Evolutionary conservation across 2,888 invertebrate genomes (phyloP), one percentile per base, ranked within the genome.

Genomic region (Calameuta filiformis): DNA sequence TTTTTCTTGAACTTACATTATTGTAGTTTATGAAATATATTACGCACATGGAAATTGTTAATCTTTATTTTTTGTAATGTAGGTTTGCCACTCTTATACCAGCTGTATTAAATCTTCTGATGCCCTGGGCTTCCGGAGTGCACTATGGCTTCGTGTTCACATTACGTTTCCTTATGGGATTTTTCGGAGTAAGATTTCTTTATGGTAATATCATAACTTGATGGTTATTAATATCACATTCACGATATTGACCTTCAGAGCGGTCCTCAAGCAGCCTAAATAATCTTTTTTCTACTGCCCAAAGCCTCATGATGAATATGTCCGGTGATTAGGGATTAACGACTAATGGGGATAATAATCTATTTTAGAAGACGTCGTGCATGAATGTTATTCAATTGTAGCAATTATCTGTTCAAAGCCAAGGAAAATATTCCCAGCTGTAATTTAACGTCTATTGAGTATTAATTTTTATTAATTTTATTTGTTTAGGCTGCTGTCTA

Each of bases 401-500:
- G 9, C 23, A 15, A 56, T 56, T 56, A 23, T 56, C 2, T 23
- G 23, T 56, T 56, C 2, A 56, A 56, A 56, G 23, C 9, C 56
- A 56, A 23, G 23, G 23, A 9, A 9, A 56, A 23, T 23, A 56
- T 56, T 3, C 2, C 2, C 23, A 56, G 56, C 9, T 23, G 23
- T 11, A 56, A 56, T 23, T 56, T 56, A 23, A 56, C 23, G 9
- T 9, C 23, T 56, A 9, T 56, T 56, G 9, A 23, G 9, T 56
- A 56, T 56, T 56, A 2, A 56, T 56, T 56, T 56, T 23, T 31
- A 31, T 71, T 71, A 11, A 34, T 31, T 31, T 79, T 71, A 30
- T 81, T 0, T 73, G 15, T 81, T 86, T 83, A 91, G 95, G 95
- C 95, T 23, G 93, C 94, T 73, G 91, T 94, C 77, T 95, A 95